Base-by-base conservation (phyloP, 64 coral and sea anemone genomes). In the Montipora efflorescens region DNA sequence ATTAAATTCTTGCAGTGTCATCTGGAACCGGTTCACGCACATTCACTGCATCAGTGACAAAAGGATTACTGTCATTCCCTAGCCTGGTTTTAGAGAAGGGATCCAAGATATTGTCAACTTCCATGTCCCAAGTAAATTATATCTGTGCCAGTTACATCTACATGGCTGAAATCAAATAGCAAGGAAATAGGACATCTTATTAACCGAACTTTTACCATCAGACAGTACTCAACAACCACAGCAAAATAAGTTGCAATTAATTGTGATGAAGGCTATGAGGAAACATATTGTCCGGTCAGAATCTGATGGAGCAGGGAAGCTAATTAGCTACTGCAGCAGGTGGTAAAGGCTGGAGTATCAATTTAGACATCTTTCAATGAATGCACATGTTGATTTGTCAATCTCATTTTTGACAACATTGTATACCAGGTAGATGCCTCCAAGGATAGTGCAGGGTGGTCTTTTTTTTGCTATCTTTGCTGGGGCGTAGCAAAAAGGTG, bases 111-210 rank as follows among this genome's bases (percentile, higher is more conserved):
- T 28, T 28, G 28, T 74, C 71, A 74, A 74, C 71, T 20, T 74
- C 71, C 14, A 74, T 20, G 15, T 0, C 71, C 71, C 71, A 14
- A 74, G 71, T 74, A 28, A 28, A 28, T 28, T 74, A 76, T 15
- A 76, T 76, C 74, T 76, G 74, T 76, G 7, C 74, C 74, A 43
- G 74, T 76, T 76, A 76, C 74, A 76, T 76, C 74, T 12, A 76
- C 28, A 76, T 36, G 45, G 59, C 59, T 64, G 59, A 64, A 64
- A 64, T 64, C 14, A 64, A 64, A 64, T 64, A 64, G 59, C 9
- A 64, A 64, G 52, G 52, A 64, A 14, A 64, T 64, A 64, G 3
- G 3, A 64, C 59, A 64, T 64, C 14, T 14, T 64, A 64, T 14
- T 64, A 64, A 14, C 59, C 14, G 9, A 64, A 14, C 0, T 64